A percentile compares a stretch with the other conserved stretches of the same genome.
Conservation (phyloP, 1,140 invertebrate genomes). For the Stegodyphus mimosarum region DNA sequence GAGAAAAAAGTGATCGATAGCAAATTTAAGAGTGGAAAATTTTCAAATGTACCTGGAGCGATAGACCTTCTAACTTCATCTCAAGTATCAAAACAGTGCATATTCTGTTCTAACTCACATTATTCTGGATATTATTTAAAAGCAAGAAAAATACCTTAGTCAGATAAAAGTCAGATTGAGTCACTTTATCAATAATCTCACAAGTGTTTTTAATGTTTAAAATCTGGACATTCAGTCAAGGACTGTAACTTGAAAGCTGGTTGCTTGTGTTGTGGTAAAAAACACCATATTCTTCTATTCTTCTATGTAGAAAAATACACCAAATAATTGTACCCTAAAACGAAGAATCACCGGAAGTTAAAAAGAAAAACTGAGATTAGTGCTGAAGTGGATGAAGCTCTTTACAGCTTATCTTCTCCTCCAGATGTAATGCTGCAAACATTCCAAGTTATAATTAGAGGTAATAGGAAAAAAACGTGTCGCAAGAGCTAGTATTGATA, state of each 20-base stretch:
- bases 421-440: conserved; percentile 15
- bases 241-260: conserved; percentile 9
- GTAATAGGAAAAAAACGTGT: conserved; percentile 1
- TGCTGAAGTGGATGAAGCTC: conserved; percentile 12
- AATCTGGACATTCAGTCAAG: conserved; percentile 7
- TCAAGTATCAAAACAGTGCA: conserved; percentile 19
- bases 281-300: conserved; percentile 23
- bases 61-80: conserved; percentile 12
- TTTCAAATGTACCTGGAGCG: neutral
- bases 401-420: conserved; percentile 4
- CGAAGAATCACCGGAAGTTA: neutral
- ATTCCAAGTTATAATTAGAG: conserved; percentile 4
- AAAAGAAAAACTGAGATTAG: conserved; percentile 17
- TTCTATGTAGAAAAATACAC: conserved; percentile 14
- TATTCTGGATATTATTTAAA: conserved; percentile 18
- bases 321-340: conserved; percentile 5
- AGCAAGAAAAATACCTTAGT: conserved; percentile 23
- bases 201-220: conserved; percentile 13
- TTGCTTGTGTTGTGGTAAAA: conserved; percentile 24
- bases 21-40: neutral
- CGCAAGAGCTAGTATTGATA: conserved; percentile 10
- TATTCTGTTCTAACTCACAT: conserved; percentile 27
- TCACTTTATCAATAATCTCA: neutral
- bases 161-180: neutral
- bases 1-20: neutral